Conservation (phyloP, 1,140 invertebrate genomes). For the Lasioglossum baleicum region DNA sequence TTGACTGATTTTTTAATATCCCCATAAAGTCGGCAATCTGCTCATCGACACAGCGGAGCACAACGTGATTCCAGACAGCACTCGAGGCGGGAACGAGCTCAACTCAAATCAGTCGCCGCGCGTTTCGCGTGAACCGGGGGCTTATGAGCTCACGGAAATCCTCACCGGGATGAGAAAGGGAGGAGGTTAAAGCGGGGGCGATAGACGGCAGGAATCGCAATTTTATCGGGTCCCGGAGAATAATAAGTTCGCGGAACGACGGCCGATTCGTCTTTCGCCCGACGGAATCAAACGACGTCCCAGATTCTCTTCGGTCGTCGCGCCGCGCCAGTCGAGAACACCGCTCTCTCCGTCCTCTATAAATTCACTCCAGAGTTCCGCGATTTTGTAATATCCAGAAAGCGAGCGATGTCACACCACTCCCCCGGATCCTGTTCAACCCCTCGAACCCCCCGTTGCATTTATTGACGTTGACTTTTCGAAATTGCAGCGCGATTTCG, state of each 20-base stretch:
- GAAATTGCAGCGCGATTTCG: conserved; percentile 6
- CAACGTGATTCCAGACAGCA: too few relatives aligned
- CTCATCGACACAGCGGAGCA: too few relatives aligned
- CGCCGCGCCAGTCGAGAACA: too few relatives aligned
- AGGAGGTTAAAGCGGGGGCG: too few relatives aligned
- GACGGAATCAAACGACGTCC: conserved; percentile 38
- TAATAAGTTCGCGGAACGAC: conserved; percentile 53
- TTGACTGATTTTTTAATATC: too few relatives aligned
- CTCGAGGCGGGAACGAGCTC: too few relatives aligned
- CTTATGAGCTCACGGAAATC: too few relatives aligned
- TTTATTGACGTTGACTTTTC: conserved; percentile 42
- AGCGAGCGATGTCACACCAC: not conserved
- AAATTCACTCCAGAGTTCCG: conserved; percentile 29
- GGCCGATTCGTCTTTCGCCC: conserved; percentile 45
- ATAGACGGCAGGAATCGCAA: conserved; percentile 18
- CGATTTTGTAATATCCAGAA: conserved; percentile 53
- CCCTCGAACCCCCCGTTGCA: not conserved
- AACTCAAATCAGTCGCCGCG: too few relatives aligned
- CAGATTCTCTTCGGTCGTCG: conserved; percentile 11
- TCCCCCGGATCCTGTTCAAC: not conserved
- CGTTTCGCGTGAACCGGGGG: too few relatives aligned
- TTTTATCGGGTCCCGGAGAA: conserved; percentile 49
- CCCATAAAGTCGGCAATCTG: too few relatives aligned
- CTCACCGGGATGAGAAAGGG: too few relatives aligned
- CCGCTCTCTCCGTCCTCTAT: conserved; percentile 7